These are phyloP conservation scores for Zygogramma bicolorata DNA, from an alignment of 2,888 invertebrate species.

Conservation along the genomic window DNA sequence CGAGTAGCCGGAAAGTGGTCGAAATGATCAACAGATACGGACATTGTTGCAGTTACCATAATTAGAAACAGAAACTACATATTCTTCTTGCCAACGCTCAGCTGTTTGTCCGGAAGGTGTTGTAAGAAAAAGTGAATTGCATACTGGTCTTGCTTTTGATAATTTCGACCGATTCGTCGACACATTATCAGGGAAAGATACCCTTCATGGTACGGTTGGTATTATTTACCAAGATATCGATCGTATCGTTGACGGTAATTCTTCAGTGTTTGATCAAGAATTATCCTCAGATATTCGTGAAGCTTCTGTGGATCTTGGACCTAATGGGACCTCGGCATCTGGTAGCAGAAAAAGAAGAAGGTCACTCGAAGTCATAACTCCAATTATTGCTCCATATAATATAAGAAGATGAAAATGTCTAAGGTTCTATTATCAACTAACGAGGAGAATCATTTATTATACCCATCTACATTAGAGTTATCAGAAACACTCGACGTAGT, in stretches of 20 bases:
- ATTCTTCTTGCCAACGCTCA: conserved; percentile 11
- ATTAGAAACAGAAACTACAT: conserved; percentile 42
- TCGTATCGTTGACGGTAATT: conserved; percentile 28
- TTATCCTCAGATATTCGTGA: background rate
- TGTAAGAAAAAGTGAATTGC: background rate
- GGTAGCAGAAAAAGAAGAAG: conserved; percentile 21
- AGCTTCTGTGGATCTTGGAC: background rate
- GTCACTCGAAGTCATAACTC: background rate
- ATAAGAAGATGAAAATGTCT: background rate
- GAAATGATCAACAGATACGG: conserved; percentile 37
- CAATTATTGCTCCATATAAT: too few relatives aligned
- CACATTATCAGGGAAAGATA: conserved; percentile 38
- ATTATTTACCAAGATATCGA: conserved; percentile 41
- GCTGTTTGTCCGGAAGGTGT: conserved; percentile 36
- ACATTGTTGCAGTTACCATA: conserved; percentile 36
- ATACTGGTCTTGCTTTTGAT: background rate
- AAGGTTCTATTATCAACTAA: background rate
- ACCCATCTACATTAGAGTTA: background rate
- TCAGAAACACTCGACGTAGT: background rate
- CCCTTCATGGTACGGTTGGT: conserved; percentile 40
- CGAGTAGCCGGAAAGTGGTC: conserved; percentile 35
- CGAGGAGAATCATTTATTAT: background rate
- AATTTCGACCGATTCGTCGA: conserved; percentile 16
- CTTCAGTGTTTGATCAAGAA: conserved; percentile 5
- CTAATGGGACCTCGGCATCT: background rate